A percentile compares a stretch with the other conserved stretches of the same genome.
Conservation (phyloP, 2,113 vertebrate genomes). For the Istiophorus platypterus region DNA sequence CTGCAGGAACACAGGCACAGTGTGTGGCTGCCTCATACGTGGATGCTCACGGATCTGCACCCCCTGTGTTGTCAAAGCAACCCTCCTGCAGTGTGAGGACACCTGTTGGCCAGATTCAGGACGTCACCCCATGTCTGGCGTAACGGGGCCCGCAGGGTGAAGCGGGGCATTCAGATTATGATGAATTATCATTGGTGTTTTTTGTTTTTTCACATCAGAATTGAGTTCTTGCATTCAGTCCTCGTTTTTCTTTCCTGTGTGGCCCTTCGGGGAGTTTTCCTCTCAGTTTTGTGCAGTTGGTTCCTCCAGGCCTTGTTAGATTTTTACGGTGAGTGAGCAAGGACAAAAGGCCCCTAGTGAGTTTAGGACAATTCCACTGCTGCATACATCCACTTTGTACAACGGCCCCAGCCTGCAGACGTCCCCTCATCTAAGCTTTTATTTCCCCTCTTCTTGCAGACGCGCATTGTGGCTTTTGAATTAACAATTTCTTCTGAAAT, state of each 20-base stretch:
- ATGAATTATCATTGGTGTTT: no score
- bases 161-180: neutral
- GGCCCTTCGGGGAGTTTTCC: neutral
- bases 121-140: neutral
- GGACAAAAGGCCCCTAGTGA: constrained; percentile 53
- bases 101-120: constrained; percentile 61
- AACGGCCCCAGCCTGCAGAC: neutral
- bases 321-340: constrained; percentile 41
- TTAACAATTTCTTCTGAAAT: neutral
- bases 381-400: neutral
- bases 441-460: neutral
- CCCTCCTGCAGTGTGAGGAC: constrained; percentile 29
- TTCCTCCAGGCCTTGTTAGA: constrained; percentile 44
- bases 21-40: neutral
- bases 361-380: neutral
- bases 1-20: neutral
- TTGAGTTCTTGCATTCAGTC: neutral
- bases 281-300: neutral
- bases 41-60: neutral
- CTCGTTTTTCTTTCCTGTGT: constrained; percentile 2
- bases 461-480: neutral
- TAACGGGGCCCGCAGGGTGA: neutral
- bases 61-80: neutral
- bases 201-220: neutral
- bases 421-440: neutral